phyloP scores from a whole-genome alignment of 2,888 invertebrate species.

The Fabriciana adippe region DNA sequence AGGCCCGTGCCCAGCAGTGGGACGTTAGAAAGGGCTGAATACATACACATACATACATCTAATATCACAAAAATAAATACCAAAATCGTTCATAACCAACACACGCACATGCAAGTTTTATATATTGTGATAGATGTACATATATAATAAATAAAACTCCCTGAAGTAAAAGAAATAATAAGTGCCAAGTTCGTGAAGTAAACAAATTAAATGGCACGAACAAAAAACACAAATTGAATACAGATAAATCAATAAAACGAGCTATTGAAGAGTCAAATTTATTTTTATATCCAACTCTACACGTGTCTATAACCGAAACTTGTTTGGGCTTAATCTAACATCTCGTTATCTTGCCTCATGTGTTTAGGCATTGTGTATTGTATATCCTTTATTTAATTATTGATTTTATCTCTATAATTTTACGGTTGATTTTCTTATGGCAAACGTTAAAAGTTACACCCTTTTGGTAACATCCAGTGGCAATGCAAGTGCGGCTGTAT shows the following conservation, averaged over 20 bases:
- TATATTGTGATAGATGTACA: neutral
- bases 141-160: neutral
- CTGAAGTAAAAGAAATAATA: neutral
- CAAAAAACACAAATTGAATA: slow-evolving; percentile 15
- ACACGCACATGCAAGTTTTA: neutral
- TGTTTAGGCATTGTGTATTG: slow-evolving; percentile 4
- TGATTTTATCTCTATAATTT: neutral
- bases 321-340: slow-evolving; percentile 56
- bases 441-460: neutral
- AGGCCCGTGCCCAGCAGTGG: no score
- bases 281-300: slow-evolving; percentile 42
- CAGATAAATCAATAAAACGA: slow-evolving; percentile 33
- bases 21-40: no score
- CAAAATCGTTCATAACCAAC: no score
- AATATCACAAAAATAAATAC: no score
- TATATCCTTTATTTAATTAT: neutral
- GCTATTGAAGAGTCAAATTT: slow-evolving; percentile 30
- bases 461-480: slow-evolving; percentile 3
- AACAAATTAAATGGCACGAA: slow-evolving; percentile 1
- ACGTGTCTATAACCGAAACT: slow-evolving; percentile 50
- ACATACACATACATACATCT: no score
- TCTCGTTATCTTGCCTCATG: slow-evolving; percentile 46
- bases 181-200: neutral
- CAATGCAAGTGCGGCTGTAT: slow-evolving; percentile 46
- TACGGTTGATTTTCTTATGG: slow-evolving; percentile 9